phyloP scores from a whole-genome alignment of 2,888 invertebrate species.

The Pinctada fucata region DNA sequence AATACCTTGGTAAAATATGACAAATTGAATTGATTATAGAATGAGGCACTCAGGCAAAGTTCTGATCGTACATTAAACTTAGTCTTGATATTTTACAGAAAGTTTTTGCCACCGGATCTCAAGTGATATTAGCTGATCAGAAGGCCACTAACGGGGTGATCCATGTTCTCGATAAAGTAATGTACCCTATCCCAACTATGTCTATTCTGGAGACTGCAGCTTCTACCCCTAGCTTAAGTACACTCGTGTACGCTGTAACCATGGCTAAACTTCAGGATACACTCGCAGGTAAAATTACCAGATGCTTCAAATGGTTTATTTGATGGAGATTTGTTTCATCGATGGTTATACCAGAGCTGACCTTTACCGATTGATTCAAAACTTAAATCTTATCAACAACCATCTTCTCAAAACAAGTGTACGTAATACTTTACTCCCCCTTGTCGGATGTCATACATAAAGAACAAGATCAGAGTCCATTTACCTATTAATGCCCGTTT shows the following conservation, averaged over 20 bases:
- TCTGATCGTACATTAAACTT: neutral
- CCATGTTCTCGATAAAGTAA: slow-evolving; percentile 51
- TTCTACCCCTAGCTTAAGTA: slow-evolving; percentile 35
- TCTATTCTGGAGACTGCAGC: slow-evolving; percentile 43
- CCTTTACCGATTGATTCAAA: no score
- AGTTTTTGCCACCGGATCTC: slow-evolving; percentile 49
- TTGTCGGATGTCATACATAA: no score
- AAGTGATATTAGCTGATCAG: slow-evolving; percentile 46
- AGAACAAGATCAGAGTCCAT: no score
- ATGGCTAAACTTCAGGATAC: slow-evolving; percentile 32
- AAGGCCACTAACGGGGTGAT: slow-evolving; percentile 55
- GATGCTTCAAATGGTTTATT: neutral
- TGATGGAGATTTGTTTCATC: neutral
- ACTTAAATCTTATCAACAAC: no score
- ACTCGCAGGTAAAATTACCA: slow-evolving; percentile 4
- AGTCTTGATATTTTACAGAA: slow-evolving; percentile 31
- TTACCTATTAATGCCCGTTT: no score
- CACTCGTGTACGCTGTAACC: slow-evolving; percentile 46
- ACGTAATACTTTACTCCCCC: no score
- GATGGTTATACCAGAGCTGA: neutral
- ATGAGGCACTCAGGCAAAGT: no score
- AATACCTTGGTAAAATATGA: no score
- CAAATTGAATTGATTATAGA: no score
- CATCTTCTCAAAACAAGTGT: no score
- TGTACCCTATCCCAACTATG: slow-evolving; percentile 50